Base-by-base conservation (phyloP, 1,140 invertebrate species). In the Drosophila sechellia region DNA sequence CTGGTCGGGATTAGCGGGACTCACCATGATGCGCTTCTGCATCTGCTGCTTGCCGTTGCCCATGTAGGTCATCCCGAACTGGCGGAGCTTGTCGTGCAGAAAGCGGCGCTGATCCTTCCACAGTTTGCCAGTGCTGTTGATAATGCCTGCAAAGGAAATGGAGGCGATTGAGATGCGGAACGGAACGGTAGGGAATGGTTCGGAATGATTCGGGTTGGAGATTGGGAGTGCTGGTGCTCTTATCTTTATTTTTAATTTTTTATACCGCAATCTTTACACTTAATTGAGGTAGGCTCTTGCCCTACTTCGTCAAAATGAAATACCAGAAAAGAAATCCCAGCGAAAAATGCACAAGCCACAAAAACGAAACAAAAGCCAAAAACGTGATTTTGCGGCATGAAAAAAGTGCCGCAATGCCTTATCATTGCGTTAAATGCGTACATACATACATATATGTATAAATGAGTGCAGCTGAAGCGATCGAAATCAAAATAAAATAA, bases 41-140 rank as follows among this genome's bases (percentile, higher is more conserved):
- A 98, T 96, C 65, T 95, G 94, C 78, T 96, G 95, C 81, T 96
- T 96, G 31, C 96, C 96, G 46, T 94, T 94, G 34, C 95, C 96
- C 92, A 96, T 94, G 87, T 95, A 95, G 58, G 96, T 97, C 95
- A 98, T 97, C 11, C 98, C 98, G 75, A 99, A 98, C 77, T 96
- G 95, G 34, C 97, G 94, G 2, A 99, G 93, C 59, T 97, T 96
- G 68, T 97, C 95, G 79, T 99, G 97, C 12, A 99, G 93, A 93
- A 99, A 99, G 66, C 95, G 95, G 55, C 98, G 94, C 91, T 99
- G 97, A 74, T 97, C 96, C 91, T 97, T 97, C 98, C 98, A 99
- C 78, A 98, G 93, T 60, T 95, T 95, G 52, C 98, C 98, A 71
- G 97, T 96, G 59, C 96, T 96, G 92, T 98, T 98, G 77, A 98